Percentiles rank a stretch among this genome's conserved stretches.
Conservation (phyloP, 2,888 invertebrate genomes). For the Rhodophaea formosa region DNA sequence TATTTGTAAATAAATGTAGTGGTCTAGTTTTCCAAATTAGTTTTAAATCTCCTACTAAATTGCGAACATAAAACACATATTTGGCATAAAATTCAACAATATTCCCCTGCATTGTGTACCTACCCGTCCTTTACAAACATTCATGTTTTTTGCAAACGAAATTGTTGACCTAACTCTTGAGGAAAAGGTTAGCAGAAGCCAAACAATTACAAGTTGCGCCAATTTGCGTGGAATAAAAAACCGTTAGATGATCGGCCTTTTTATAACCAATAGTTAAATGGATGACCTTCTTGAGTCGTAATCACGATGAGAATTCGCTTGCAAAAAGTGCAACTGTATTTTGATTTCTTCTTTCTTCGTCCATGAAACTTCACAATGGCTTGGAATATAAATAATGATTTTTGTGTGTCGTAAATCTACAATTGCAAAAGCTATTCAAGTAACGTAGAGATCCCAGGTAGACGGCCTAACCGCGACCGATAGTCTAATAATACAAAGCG, state of each 20-base stretch:
- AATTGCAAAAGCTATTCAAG: slow-evolving; percentile 32
- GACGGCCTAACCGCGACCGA: slow-evolving; percentile 55
- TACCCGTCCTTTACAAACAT: too few relatives aligned
- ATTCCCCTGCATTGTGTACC: neutral
- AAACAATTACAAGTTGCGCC: slow-evolving; percentile 5
- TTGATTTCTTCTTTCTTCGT: slow-evolving; percentile 13
- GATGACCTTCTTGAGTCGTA: slow-evolving; percentile 36
- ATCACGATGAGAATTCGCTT: slow-evolving; percentile 15
- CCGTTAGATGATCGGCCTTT: slow-evolving; percentile 37
- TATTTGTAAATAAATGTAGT: slow-evolving; percentile 9
- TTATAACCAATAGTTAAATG: slow-evolving; percentile 27
- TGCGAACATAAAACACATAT: neutral
- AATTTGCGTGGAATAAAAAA: slow-evolving; percentile 12
- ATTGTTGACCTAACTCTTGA: neutral
- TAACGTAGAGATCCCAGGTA: slow-evolving; percentile 58
- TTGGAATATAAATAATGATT: neutral
- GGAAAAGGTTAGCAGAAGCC: neutral
- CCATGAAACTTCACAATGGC: neutral
- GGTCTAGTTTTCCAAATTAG: neutral
- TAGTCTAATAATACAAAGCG: slow-evolving; percentile 71
- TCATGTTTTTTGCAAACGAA: neutral
- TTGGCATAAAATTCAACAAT: neutral
- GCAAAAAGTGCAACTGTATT: slow-evolving; percentile 8
- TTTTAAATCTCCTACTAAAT: neutral
- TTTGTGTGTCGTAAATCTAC: slow-evolving; percentile 27